These are phyloP conservation scores for Microplitis mediator DNA, from an alignment of 1,140 invertebrate species.

Conservation along the genomic window DNA sequence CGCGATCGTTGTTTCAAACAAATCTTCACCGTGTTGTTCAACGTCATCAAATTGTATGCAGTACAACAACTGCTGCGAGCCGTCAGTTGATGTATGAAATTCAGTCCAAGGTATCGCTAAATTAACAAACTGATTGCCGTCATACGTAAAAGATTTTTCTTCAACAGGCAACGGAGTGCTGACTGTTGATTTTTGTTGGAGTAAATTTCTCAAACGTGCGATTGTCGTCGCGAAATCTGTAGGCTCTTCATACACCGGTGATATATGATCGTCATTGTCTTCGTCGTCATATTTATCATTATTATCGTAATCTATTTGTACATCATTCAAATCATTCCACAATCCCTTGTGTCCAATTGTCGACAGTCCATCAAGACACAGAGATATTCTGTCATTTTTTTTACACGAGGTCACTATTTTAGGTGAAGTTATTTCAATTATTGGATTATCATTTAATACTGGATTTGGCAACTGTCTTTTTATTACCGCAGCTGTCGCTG, in stretches of 20 bases:
- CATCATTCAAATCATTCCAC: slow-evolving; percentile 48
- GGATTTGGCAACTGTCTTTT: slow-evolving; percentile 43
- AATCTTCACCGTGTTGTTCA: slow-evolving; percentile 52
- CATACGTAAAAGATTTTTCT: slow-evolving; percentile 52
- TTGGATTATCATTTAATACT: slow-evolving; percentile 25
- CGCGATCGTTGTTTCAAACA: slow-evolving; percentile 54
- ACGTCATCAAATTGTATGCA: slow-evolving; percentile 59
- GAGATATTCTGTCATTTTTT: slow-evolving; percentile 32
- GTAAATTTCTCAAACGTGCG: slow-evolving; percentile 70
- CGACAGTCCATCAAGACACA: slow-evolving; percentile 47
- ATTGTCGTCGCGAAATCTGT: slow-evolving; percentile 75
- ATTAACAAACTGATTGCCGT: slow-evolving; percentile 52
- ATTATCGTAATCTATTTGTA: slow-evolving; percentile 43
- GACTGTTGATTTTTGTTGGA: slow-evolving; percentile 69
- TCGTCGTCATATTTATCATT: slow-evolving; percentile 27
- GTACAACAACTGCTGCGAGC: slow-evolving; percentile 56
- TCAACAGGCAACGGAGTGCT: slow-evolving; percentile 52
- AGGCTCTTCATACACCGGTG: slow-evolving; percentile 73
- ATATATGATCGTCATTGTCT: slow-evolving; percentile 45
- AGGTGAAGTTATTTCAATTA: slow-evolving; percentile 13
- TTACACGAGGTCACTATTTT: slow-evolving; percentile 1
- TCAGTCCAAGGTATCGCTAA: slow-evolving; percentile 55
- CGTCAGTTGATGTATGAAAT: slow-evolving; percentile 53
- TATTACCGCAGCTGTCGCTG: slow-evolving; percentile 52
- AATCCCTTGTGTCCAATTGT: slow-evolving; percentile 46